Percentiles rank a stretch among this genome's conserved stretches.
Conservation (phyloP, 2,113 vertebrate genomes). For the Nycticebus coucang region DNA sequence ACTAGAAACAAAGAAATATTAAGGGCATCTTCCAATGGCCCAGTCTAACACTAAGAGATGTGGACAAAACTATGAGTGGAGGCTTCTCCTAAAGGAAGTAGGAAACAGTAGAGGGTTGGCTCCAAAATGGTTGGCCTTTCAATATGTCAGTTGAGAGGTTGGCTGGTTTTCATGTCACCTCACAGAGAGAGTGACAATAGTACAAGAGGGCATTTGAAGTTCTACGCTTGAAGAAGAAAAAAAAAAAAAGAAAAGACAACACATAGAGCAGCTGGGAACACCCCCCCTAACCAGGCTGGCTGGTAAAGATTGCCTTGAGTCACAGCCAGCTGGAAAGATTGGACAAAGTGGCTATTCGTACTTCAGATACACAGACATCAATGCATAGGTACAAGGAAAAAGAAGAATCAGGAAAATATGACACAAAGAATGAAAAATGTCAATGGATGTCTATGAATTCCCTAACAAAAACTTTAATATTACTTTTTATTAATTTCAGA, state of each 20-base stretch:
- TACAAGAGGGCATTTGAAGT: not conserved
- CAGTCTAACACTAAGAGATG: not conserved
- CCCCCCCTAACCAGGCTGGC: not conserved
- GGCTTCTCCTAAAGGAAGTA: not conserved
- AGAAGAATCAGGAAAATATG: not conserved
- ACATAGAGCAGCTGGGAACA: not conserved
- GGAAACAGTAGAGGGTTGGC: not conserved
- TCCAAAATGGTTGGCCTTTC: not conserved
- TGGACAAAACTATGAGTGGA: not conserved
- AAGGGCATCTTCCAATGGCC: not conserved
- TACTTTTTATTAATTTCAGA: too few species aligned
- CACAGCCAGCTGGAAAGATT: not conserved
- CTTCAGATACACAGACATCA: not conserved
- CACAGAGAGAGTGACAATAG: not conserved
- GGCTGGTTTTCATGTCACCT: not conserved
- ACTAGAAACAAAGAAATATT: not conserved
- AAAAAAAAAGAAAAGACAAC: not conserved
- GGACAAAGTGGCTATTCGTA: not conserved
- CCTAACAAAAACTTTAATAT: not conserved
- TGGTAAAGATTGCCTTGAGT: not conserved
- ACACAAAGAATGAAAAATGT: not conserved
- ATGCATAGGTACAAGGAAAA: not conserved
- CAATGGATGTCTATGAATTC: not conserved
- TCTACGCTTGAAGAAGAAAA: not conserved
- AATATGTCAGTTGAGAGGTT: not conserved